Conservation (phyloP, 2,797 vertebrate genomes). For the Malurus leucopterus region DNA sequence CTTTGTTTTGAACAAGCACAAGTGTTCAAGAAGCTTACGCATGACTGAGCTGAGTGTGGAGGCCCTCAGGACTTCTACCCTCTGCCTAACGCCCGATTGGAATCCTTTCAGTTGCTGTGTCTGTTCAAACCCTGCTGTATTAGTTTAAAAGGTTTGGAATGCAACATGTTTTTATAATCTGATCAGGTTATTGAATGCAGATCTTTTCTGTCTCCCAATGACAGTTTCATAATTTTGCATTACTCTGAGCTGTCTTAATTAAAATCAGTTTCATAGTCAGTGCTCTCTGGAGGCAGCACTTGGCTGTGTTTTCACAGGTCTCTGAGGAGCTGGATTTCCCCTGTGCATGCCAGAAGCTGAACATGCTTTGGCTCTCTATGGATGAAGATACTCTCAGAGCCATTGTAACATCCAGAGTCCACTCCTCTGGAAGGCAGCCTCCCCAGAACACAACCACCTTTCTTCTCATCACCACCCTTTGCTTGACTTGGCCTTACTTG, state of each 20-base stretch:
- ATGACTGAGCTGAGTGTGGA: neutral
- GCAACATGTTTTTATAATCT: constrained; percentile 27
- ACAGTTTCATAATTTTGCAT: neutral
- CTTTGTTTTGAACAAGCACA: neutral
- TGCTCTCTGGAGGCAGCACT: neutral
- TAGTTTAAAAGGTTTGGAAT: constrained; percentile 15
- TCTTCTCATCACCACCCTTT: neutral
- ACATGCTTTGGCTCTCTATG: neutral
- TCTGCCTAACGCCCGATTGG: neutral
- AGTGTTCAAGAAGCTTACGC: neutral
- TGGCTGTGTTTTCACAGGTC: neutral
- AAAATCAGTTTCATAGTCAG: neutral
- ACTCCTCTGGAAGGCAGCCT: neutral
- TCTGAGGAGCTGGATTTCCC: neutral
- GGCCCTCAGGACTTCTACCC: neutral
- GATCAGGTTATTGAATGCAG: constrained; percentile 40
- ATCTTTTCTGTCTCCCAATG: neutral
- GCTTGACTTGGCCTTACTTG: neutral
- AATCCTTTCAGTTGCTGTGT: neutral
- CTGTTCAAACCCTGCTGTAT: constrained; percentile 6
- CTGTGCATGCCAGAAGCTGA: neutral
- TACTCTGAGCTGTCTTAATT: constrained; percentile 7
- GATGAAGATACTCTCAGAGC: neutral
- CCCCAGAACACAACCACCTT: neutral
- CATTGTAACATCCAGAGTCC: neutral